phyloP scores from a whole-genome alignment of 2,888 invertebrate genomes.

The Chirona hameri region DNA sequence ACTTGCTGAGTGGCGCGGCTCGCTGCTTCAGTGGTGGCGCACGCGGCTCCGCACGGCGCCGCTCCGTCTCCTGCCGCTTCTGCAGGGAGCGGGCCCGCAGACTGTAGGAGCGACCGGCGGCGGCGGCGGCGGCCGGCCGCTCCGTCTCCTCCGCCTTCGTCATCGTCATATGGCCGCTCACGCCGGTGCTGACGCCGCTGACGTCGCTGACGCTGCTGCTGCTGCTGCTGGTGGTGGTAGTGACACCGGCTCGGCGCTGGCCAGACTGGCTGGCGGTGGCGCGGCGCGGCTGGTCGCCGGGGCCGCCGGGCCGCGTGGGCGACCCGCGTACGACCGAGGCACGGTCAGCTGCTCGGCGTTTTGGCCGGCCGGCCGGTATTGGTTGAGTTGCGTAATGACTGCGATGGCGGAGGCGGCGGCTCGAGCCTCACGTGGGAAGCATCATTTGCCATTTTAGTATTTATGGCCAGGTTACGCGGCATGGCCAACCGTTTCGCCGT shows the following conservation, averaged over 20 bases:
- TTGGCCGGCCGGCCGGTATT: background rate
- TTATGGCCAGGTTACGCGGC: too few species aligned
- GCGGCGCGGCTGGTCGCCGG: background rate
- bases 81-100: constrained; percentile 62
- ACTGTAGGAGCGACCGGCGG: constrained; percentile 56
- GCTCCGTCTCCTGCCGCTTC: constrained; percentile 53
- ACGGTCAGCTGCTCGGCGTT: background rate
- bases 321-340: background rate
- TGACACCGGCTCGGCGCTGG: background rate
- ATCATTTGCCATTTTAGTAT: too few species aligned
- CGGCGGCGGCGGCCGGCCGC: background rate
- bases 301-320: background rate
- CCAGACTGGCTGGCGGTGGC: too few species aligned
- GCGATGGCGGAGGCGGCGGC: too few species aligned
- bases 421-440: too few species aligned
- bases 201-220: background rate
- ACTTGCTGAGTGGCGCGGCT: constrained; percentile 73
- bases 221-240: background rate
- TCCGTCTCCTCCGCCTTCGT: background rate
- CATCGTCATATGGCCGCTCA: background rate
- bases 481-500: too few species aligned
- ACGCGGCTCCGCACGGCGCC: constrained; percentile 43
- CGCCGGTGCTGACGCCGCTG: background rate
- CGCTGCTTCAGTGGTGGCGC: constrained; percentile 47
- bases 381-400: too few species aligned